Evolutionary conservation across 2,113 vertebrate genomes (phyloP).

Genomic region (Gymnorhina tibicen): DNA sequence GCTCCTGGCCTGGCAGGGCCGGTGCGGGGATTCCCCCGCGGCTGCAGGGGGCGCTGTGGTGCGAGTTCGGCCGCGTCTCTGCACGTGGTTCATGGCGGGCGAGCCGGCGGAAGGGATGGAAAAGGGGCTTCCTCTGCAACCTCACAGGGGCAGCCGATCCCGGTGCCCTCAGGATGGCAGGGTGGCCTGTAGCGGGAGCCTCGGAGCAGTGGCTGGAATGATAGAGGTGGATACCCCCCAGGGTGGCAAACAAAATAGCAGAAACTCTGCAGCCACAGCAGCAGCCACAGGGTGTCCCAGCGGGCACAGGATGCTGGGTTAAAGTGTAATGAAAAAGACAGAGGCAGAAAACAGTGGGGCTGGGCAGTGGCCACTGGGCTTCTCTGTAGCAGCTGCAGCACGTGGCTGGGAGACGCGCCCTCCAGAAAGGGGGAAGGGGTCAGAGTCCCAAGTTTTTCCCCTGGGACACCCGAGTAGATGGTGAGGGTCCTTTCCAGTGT

Average conservation of each 20-base stretch:
- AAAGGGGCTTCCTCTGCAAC: not conserved
- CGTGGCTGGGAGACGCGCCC: too few relatives aligned
- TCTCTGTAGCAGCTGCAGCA: not conserved
- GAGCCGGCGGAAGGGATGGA: not conserved
- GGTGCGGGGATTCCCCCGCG: not conserved
- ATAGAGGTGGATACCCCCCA: too few relatives aligned
- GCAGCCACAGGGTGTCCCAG: rapidly evolving
- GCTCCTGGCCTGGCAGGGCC: not conserved
- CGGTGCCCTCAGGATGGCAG: not conserved
- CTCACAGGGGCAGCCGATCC: not conserved
- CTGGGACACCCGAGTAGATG: not conserved
- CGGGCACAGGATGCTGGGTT: not conserved
- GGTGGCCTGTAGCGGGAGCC: not conserved
- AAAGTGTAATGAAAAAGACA: not conserved
- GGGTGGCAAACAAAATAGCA: not conserved
- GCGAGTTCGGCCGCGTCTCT: rapidly evolving
- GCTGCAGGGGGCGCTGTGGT: not conserved
- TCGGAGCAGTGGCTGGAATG: not conserved
- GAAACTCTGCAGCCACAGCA: rapidly evolving
- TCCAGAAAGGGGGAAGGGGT: not conserved
- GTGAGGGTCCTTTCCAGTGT: not conserved
- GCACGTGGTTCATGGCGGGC: not conserved
- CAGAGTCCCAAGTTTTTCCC: not conserved
- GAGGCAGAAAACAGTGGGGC: not conserved
- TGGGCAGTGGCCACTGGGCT: not conserved